These are phyloP conservation scores for Noctua pronuba DNA, from an alignment of 2,888 invertebrate genomes.

Conservation along the genomic window DNA sequence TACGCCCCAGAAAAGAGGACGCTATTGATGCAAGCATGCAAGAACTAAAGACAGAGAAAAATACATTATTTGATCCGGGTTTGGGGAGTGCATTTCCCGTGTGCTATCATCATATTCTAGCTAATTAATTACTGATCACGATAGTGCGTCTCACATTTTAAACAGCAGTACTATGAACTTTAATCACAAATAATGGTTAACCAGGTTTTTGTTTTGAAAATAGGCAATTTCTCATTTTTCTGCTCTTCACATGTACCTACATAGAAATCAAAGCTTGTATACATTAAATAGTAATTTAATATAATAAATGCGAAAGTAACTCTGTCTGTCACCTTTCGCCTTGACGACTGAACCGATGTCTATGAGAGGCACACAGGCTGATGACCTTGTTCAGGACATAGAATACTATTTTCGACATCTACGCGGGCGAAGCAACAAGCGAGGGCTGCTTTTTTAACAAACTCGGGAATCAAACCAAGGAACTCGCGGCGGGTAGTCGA, in stretches of 20 bases:
- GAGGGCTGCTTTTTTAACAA: not conserved
- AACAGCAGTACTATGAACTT: not conserved
- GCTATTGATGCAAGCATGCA: not conserved
- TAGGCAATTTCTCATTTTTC: not conserved
- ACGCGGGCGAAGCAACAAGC: not conserved
- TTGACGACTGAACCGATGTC: too few relatives aligned
- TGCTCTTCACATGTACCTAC: not conserved
- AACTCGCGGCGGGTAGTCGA: not conserved
- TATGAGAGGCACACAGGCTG: not conserved
- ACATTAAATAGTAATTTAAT: not conserved
- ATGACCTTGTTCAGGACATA: not conserved
- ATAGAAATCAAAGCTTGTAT: not conserved
- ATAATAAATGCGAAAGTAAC: too few relatives aligned
- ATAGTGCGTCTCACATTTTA: not conserved
- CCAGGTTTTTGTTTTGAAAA: not conserved
- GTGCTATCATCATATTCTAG: not conserved
- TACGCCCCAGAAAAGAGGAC: not conserved
- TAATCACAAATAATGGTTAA: not conserved
- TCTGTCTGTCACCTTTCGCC: too few relatives aligned
- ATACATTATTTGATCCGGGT: not conserved
- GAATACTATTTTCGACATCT: not conserved
- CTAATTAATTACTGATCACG: not conserved
- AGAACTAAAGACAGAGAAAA: not conserved
- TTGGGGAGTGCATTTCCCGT: not conserved
- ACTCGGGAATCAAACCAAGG: not conserved